These are phyloP conservation scores for Epinephelus fuscoguttatus DNA, from an alignment of 2,113 vertebrate species.

Conservation along the genomic window DNA sequence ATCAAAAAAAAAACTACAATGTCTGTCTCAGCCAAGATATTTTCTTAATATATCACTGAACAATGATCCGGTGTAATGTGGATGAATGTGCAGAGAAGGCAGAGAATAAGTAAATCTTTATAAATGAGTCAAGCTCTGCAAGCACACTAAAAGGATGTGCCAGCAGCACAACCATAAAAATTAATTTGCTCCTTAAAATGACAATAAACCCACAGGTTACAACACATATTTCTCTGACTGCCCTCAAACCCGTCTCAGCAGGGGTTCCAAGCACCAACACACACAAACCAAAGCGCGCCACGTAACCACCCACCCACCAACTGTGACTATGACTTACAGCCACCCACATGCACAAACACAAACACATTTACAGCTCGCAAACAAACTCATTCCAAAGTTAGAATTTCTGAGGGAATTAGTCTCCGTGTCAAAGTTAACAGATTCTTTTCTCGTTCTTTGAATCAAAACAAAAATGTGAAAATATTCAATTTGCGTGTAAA, in stretches of 20 bases:
- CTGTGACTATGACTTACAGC: not conserved
- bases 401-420: not conserved
- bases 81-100: slow-evolving; percentile 9
- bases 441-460: not conserved
- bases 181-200: slow-evolving; percentile 39
- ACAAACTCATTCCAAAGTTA: not conserved
- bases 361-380: not conserved
- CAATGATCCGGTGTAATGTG: not conserved
- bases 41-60: not conserved
- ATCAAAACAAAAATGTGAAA: not conserved
- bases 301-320: slow-evolving; percentile 2
- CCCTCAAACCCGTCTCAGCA: slow-evolving; percentile 3
- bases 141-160: slow-evolving; percentile 2
- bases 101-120: not conserved
- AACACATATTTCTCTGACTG: slow-evolving; percentile 31
- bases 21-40: not conserved
- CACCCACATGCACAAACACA: not conserved
- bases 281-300: slow-evolving; percentile 19
- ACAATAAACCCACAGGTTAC: slow-evolving; percentile 27
- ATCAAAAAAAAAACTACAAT: not conserved
- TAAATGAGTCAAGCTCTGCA: slow-evolving; percentile 21
- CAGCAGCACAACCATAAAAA: slow-evolving; percentile 8
- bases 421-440: not conserved
- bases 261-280: not conserved
- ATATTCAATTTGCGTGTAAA: not conserved